Percentiles rank a stretch among this genome's conserved stretches.
These are phyloP conservation scores for Percina caprodes DNA, from an alignment of 2,113 vertebrate species.

Conservation along the genomic window DNA sequence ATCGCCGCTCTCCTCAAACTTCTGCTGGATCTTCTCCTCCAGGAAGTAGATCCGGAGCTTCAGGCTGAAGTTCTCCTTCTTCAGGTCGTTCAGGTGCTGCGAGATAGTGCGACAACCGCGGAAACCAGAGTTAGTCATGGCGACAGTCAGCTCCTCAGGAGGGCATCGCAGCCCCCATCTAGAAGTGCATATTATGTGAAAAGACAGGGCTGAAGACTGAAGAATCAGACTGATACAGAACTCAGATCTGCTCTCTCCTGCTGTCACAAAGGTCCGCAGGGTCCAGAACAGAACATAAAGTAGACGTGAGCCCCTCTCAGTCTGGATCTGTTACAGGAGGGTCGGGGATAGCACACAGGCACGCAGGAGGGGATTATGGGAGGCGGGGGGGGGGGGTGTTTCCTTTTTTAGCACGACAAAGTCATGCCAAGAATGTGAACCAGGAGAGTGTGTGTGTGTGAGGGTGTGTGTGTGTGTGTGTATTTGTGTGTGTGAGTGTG, in stretches of 20 bases:
- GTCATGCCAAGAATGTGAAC: conserved; percentile 88
- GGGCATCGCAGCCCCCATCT: conserved; percentile 80
- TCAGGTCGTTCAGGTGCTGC: conserved; percentile 98
- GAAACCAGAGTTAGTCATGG: conserved; percentile 88
- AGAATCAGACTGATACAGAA: neutral
- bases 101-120: conserved; percentile 93
- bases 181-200: conserved; percentile 55
- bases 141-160: conserved; percentile 61
- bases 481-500: conserved; percentile 14
- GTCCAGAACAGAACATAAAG: conserved; percentile 6
- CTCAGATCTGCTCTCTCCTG: neutral
- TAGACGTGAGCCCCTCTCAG: conserved; percentile 29
- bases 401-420: conserved; percentile 86
- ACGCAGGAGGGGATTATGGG: conserved; percentile 41
- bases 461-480: conserved; percentile 16
- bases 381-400: conserved; percentile 47
- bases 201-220: conserved; percentile 19
- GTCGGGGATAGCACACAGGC: conserved; percentile 36
- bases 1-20: conserved; percentile 89
- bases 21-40: conserved; percentile 96
- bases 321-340: conserved; percentile 14
- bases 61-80: conserved; percentile 99
- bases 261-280: neutral
- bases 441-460: conserved; percentile 13
- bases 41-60: conserved; percentile 98